Percentiles rank a stretch among this genome's conserved stretches.
phyloP scores from a whole-genome alignment of 2,113 vertebrate species.

The Takifugu flavidus region DNA sequence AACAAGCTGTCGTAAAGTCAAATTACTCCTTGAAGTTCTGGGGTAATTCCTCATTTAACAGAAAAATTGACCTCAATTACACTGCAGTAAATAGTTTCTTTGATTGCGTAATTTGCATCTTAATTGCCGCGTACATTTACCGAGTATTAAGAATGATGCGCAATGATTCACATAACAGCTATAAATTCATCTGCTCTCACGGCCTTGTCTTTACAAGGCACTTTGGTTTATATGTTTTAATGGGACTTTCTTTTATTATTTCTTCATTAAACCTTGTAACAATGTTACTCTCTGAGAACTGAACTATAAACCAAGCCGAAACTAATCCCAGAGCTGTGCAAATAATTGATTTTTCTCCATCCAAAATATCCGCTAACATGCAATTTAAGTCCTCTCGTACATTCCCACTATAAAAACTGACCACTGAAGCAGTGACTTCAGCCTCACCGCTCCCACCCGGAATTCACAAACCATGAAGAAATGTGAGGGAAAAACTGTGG shows the following conservation, averaged over 20 bases:
- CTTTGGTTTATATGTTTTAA: slow-evolving; percentile 18
- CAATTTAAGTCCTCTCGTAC: slow-evolving; percentile 26
- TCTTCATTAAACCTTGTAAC: not conserved
- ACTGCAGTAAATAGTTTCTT: not conserved
- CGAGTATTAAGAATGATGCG: slow-evolving; percentile 6
- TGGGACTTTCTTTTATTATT: slow-evolving; percentile 16
- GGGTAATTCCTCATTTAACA: not conserved
- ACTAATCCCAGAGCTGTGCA: slow-evolving; percentile 18
- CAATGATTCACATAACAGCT: slow-evolving; percentile 11
- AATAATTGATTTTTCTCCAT: slow-evolving; percentile 34
- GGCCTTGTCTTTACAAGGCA: slow-evolving; percentile 1
- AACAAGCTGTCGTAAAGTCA: no score
- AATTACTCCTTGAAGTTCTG: no score
- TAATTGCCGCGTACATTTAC: not conserved
- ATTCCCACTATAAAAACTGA: slow-evolving; percentile 51
- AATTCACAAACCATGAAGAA: slow-evolving; percentile 45
- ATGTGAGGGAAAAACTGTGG: slow-evolving; percentile 32
- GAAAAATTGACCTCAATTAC: not conserved
- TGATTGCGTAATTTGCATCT: slow-evolving; percentile 24
- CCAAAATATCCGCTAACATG: slow-evolving; percentile 33
- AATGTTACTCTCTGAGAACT: not conserved
- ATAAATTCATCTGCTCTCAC: slow-evolving; percentile 19
- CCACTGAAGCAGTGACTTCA: slow-evolving; percentile 52
- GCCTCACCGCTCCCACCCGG: slow-evolving; percentile 29
- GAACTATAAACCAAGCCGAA: slow-evolving; percentile 21